A percentile compares a stretch with the other conserved stretches of the same genome.
These are phyloP conservation scores for Aspidapion aeneum DNA, from an alignment of 2,888 invertebrate species.

Conservation along the genomic window DNA sequence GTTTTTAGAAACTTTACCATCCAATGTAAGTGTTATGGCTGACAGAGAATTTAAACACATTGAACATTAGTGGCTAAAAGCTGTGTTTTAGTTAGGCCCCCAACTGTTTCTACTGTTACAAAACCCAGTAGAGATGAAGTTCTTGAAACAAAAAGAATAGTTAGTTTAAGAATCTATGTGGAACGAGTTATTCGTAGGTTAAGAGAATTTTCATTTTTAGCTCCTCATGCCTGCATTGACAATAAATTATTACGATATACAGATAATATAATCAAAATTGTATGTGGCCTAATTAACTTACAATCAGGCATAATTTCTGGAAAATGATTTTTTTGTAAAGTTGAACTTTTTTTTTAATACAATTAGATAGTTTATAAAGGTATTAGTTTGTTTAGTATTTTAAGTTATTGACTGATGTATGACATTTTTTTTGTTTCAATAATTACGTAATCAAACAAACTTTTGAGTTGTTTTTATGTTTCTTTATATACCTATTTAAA, in stretches of 20 bases:
- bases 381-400: too few relatives aligned
- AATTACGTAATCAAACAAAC: too few relatives aligned
- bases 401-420: too few relatives aligned
- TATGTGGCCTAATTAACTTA: too few relatives aligned
- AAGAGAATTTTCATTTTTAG: constrained; percentile 29
- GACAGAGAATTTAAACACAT: constrained; percentile 31
- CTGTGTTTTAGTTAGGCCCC: constrained; percentile 26
- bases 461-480: too few relatives aligned
- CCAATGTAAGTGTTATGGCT: constrained; percentile 21
- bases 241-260: constrained; percentile 21
- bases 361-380: too few relatives aligned
- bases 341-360: too few relatives aligned
- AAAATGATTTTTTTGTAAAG: too few relatives aligned
- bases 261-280: constrained; percentile 24
- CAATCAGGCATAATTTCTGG: too few relatives aligned
- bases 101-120: constrained; percentile 19
- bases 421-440: too few relatives aligned
- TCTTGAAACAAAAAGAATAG: constrained; percentile 29
- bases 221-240: constrained; percentile 29
- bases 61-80: constrained; percentile 17
- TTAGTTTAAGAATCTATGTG: constrained; percentile 35
- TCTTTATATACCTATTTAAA: too few relatives aligned
- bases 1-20: constrained; percentile 17
- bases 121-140: constrained; percentile 27
- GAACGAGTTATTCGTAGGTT: constrained; percentile 34